A percentile compares a stretch with the other conserved stretches of the same genome.
Evolutionary conservation across 2,113 vertebrate genomes (phyloP).

Genomic region (Salvator merianae): DNA sequence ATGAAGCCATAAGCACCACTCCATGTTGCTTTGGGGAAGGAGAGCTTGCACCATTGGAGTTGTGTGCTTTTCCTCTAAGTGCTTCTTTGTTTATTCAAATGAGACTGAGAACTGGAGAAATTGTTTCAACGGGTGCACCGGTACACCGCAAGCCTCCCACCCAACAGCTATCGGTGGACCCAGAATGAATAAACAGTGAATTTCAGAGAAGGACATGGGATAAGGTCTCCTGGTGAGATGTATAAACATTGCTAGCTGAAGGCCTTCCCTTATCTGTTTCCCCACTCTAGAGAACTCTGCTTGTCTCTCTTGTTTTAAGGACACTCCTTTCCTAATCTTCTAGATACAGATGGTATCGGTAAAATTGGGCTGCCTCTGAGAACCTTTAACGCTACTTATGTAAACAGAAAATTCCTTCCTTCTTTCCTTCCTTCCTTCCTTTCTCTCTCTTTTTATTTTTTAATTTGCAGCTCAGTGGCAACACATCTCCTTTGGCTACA

Average conservation of each 20-base stretch:
- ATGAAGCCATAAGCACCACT: too few species aligned
- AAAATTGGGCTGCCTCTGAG: not conserved
- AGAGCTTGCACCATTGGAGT: not conserved
- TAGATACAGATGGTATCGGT: conserved; percentile 10
- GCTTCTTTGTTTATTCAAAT: conserved; percentile 12
- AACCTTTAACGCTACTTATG: not conserved
- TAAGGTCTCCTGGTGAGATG: conserved; percentile 5
- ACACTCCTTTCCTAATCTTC: not conserved
- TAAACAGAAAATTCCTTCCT: not conserved
- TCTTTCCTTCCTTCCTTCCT: too few species aligned
- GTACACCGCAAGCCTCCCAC: not conserved
- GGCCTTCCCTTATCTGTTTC: conserved; percentile 5
- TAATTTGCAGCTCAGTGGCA: too few species aligned
- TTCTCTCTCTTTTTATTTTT: too few species aligned
- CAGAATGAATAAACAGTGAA: not conserved
- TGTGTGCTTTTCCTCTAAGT: not conserved
- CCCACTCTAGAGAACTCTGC: not conserved
- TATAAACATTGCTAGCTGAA: conserved; percentile 1
- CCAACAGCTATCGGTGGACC: not conserved
- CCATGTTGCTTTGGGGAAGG: not conserved
- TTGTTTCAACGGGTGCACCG: not conserved
- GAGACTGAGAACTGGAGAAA: not conserved
- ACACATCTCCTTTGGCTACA: too few species aligned
- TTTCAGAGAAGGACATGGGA: not conserved
- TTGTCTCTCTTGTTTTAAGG: not conserved